Conservation (phyloP, 2,113 vertebrate species). For the Leucosticte australis region DNA sequence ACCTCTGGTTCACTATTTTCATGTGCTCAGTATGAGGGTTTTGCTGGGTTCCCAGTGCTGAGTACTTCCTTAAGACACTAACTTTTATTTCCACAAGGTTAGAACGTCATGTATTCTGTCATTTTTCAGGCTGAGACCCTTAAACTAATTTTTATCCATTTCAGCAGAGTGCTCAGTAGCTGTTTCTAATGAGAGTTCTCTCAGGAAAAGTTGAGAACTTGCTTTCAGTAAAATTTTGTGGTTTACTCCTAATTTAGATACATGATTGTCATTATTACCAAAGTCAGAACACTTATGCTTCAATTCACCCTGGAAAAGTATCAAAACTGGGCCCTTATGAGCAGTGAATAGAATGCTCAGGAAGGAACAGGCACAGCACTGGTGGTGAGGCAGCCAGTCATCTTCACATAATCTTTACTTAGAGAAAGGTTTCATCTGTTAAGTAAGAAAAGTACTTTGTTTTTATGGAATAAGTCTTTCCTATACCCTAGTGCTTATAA, state of each 20-base stretch:
- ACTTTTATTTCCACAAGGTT: neutral
- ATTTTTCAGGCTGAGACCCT: neutral
- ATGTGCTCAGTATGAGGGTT: accelerated
- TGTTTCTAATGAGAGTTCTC: neutral
- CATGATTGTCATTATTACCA: neutral
- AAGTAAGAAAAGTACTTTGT: neutral
- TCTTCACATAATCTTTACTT: neutral
- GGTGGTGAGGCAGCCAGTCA: neutral
- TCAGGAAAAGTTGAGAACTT: neutral
- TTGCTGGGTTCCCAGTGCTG: neutral
- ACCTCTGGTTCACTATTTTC: neutral
- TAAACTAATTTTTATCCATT: neutral
- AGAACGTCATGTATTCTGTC: accelerated
- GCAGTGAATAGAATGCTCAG: neutral
- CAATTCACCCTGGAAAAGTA: neutral
- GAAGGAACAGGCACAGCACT: neutral
- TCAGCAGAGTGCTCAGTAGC: neutral
- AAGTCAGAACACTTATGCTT: neutral
- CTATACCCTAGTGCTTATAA: neutral
- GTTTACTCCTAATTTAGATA: neutral
- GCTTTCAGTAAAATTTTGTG: neutral
- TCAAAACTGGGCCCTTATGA: neutral
- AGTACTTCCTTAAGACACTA: neutral
- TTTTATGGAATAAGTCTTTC: neutral
- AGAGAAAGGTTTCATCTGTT: neutral